Evolutionary conservation across 2,797 vertebrate genomes (phyloP), one percentile per base, ranked within the genome.

Genomic region (Urocyon cinereoargenteus): DNA sequence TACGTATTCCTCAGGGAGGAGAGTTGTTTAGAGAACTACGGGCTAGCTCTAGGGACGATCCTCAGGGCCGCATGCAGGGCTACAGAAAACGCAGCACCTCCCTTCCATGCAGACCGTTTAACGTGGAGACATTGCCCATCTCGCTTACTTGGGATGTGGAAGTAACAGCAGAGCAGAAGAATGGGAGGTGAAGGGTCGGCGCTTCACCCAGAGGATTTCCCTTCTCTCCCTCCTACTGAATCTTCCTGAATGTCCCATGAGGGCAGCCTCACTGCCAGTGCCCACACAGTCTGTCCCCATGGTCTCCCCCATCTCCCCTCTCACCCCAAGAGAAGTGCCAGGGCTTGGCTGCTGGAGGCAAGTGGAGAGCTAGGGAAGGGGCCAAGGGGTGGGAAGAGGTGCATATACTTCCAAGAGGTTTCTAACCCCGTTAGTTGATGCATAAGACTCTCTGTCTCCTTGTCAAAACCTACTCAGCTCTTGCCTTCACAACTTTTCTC

Each of bases 351-450:
- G 16, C 34, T n/a, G 4, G 21, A 55, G 12, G 64, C 40, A 3
- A 90, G 45, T 36, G 22, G 15, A 51, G 8, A 88, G 21, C 31
- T 59, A 34, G 14, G 57, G n/a, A 90, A 49, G 22, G 31, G 18
- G 26, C 21, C 51, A 10, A 18, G 49, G 36, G 31, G 18, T 45
- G 40, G 66, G 5, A 53, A 31, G 8, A 6, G 57, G 36, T 6
- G 18, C 45, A 4, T 0, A 12, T 1, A 6, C 10, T 6, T 14
- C 28, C 4, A 10, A 59, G 34, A 24, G 16, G 10, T 31, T 70
- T 81, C 66, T 36, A 57, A 45, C 13, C 45, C 49, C 15, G 49
- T 68, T 7, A 68, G 53, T 70, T 12, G 40, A 72, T 40, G 64
- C 49, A 22, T 2, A 45, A 51, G 66, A n/a, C 22, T 77, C 28